Base-by-base conservation (phyloP, 2,113 vertebrate species). In the Clarias gariepinus region DNA sequence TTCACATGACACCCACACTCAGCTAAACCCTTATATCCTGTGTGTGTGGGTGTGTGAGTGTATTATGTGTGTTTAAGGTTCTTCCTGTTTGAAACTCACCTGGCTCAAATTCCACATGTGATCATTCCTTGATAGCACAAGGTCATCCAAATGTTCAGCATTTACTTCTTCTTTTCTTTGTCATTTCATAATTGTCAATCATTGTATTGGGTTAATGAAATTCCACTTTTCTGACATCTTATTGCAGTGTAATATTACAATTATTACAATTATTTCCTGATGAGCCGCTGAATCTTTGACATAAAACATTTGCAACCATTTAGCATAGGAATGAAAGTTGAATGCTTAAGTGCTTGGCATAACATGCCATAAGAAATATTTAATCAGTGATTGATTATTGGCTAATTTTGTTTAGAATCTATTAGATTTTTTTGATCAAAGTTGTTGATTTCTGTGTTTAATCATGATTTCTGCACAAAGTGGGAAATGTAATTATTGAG, bases 51-150 rank as follows among this genome's bases (percentile, higher is more conserved):
- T 28, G 41, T 63, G 81, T 88, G 83, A 84, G 71, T 83, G 60
- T 81, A 83, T 63, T 81, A 68, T 71, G 68, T 69, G 79, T 83
- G 86, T 85, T 87, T 57, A 79, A 85, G 78, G 77, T 77, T 82
- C 78, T 89, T 87, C 84, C 80, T 82, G 73, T 83, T 87, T 80
- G 80, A 82, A 89, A 89, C 84, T 89, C 64, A 83, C 80, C 86
- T 86, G 89, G 33, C 81, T 83, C 69, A 77, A 81, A 82, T 87
- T 78, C 52, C 86, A 71, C 73, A 73, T 78, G 53, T 52, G 64
- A 78, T 82, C 36, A 79, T 89, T 87, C 88, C 83, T 85, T 87
- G 83, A 86, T 55, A 89, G 84, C 63, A 80, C 52, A 69, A 85
- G n/a, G 16, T 41, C 55, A 36, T 60, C 18, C n/a, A 18, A 47